Percentiles rank a stretch among this genome's conserved stretches.
Evolutionary conservation across 2,888 invertebrate genomes (phyloP).

Genomic region (Pammene fasciana): DNA sequence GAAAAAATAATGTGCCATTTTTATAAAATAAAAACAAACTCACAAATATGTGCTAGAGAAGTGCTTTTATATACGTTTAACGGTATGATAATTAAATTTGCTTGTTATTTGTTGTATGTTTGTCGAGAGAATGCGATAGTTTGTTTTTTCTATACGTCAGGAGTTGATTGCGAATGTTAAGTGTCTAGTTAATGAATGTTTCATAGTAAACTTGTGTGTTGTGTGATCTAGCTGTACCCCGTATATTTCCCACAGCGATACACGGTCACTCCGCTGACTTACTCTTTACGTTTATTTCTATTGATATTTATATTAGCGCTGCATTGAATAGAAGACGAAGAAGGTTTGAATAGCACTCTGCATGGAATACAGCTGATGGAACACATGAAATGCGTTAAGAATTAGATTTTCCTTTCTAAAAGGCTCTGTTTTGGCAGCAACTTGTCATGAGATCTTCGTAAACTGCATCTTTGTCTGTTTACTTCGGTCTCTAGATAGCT

Average conservation of each 20-base stretch:
- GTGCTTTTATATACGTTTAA: conserved; percentile 78
- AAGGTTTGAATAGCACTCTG: conserved; percentile 30
- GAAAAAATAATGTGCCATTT: conserved; percentile 76
- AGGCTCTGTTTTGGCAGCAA: background rate
- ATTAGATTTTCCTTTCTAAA: conserved; percentile 29
- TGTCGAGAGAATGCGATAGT: conserved; percentile 61
- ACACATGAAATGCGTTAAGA: conserved; percentile 23
- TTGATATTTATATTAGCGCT: conserved; percentile 26
- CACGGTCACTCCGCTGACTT: conserved; percentile 31
- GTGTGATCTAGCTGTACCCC: conserved; percentile 27
- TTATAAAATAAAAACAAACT: conserved; percentile 58
- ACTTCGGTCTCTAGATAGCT: background rate
- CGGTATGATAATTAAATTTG: conserved; percentile 79
- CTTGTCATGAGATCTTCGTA: conserved; percentile 7
- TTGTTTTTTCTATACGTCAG: conserved; percentile 54
- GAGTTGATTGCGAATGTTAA: conserved; percentile 52
- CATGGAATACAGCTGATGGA: conserved; percentile 28
- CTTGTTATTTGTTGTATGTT: conserved; percentile 68
- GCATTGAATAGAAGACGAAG: conserved; percentile 25
- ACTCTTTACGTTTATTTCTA: conserved; percentile 21
- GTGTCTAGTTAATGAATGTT: conserved; percentile 46
- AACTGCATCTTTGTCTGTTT: background rate
- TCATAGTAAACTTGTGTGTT: conserved; percentile 42
- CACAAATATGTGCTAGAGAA: conserved; percentile 75
- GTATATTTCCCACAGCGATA: conserved; percentile 32